These are phyloP conservation scores for Struthidea cinerea DNA, from an alignment of 2,113 vertebrate species.

Conservation along the genomic window DNA sequence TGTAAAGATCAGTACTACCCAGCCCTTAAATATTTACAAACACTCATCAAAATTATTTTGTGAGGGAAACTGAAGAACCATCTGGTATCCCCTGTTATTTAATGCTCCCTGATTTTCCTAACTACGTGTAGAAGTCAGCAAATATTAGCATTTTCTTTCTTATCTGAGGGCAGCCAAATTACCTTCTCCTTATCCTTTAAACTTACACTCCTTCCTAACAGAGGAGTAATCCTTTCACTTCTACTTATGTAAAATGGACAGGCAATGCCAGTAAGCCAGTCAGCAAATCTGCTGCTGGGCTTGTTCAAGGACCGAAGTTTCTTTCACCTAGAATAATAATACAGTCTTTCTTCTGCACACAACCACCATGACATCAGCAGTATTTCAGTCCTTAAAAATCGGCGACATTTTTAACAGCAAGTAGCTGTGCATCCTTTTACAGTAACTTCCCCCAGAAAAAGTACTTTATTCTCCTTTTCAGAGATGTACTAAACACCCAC, in stretches of 20 bases:
- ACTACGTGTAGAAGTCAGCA: not conserved
- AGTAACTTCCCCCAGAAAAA: not conserved
- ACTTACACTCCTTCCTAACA: not conserved
- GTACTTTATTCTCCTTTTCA: not conserved
- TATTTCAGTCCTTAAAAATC: not conserved
- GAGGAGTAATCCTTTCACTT: not conserved
- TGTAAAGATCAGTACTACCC: not conserved
- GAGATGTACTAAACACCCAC: not conserved
- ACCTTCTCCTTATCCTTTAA: not conserved
- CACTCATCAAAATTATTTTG: slow-evolving; percentile 3
- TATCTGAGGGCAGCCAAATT: not conserved
- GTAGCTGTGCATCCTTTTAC: not conserved
- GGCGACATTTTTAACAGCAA: not conserved
- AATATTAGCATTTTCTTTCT: not conserved
- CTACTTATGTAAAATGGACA: not conserved
- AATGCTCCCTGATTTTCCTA: slow-evolving; percentile 8
- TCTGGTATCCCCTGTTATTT: not conserved
- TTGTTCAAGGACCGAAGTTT: not conserved
- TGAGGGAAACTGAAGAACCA: not conserved
- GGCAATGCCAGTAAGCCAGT: not conserved
- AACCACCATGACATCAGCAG: not conserved
- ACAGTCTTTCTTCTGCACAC: not conserved
- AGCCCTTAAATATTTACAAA: slow-evolving; percentile 41
- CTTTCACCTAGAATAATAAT: not conserved
- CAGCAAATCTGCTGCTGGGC: not conserved